Percentiles rank a stretch among this genome's conserved stretches.
These are phyloP conservation scores for Drosophila nigrodunni DNA, from an alignment of 1,140 invertebrate species.

Conservation along the genomic window DNA sequence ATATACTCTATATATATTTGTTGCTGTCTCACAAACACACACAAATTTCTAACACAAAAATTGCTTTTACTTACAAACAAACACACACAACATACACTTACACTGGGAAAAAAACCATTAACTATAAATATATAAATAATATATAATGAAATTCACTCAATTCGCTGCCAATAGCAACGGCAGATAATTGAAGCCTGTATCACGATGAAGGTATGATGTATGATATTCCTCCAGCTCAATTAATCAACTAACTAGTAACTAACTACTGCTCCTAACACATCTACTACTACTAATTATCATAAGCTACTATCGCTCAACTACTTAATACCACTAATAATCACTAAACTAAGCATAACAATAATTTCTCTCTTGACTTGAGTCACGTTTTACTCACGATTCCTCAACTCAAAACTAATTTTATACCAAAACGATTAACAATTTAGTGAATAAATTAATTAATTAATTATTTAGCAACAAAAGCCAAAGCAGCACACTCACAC, in stretches of 20 bases:
- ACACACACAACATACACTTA: constrained; percentile 36
- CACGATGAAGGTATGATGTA: constrained; percentile 93
- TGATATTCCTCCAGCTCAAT: constrained; percentile 62
- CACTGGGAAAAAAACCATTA: constrained; percentile 34
- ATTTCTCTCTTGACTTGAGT: constrained; percentile 17
- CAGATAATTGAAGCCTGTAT: constrained; percentile 96
- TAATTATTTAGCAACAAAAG: constrained; percentile 55
- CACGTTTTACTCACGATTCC: constrained; percentile 27
- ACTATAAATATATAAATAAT: constrained; percentile 38
- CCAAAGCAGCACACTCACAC: constrained; percentile 66
- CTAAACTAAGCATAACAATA: constrained; percentile 35
- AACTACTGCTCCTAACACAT: constrained; percentile 49
- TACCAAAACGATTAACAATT: constrained; percentile 10
- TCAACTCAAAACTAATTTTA: constrained; percentile 9
- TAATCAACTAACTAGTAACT: constrained; percentile 79
- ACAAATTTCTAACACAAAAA: constrained; percentile 42
- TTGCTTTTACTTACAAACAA: constrained; percentile 56
- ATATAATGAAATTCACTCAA: constrained; percentile 56
- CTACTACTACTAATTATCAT: constrained; percentile 30
- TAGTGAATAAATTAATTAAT: constrained; percentile 24
- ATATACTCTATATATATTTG: constrained; percentile 54
- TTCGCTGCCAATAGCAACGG: constrained; percentile 87
- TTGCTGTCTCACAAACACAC: constrained; percentile 64
- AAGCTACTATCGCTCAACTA: constrained; percentile 31
- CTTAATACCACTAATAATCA: constrained; percentile 36